These are phyloP conservation scores for Patella pellucida DNA, from an alignment of 2,888 invertebrate species.

Conservation along the genomic window DNA sequence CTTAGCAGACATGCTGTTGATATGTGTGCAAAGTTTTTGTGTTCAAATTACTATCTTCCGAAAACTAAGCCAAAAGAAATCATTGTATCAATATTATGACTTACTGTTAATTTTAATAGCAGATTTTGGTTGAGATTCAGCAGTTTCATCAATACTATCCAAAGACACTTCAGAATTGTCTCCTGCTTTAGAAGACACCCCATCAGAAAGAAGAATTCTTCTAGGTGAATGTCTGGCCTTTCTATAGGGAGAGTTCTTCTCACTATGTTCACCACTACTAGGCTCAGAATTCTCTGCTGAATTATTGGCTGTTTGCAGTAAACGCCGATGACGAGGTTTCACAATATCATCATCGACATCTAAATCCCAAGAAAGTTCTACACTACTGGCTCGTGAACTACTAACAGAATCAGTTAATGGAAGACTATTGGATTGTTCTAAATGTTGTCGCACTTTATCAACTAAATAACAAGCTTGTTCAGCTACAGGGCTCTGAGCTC, in stretches of 20 bases:
- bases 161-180: slow-evolving; percentile 3
- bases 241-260: slow-evolving; percentile 3
- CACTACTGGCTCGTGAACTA: slow-evolving; percentile 43
- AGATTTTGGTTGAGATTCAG: slow-evolving; percentile 8
- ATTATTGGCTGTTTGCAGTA: background rate
- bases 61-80: no score
- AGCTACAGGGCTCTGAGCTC: slow-evolving; percentile 23
- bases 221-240: background rate
- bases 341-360: slow-evolving; percentile 36
- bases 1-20: no score
- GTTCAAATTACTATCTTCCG: no score
- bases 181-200: background rate
- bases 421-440: slow-evolving; percentile 39
- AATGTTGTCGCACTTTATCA: slow-evolving; percentile 34
- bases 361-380: slow-evolving; percentile 57
- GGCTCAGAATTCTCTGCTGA: background rate
- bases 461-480: slow-evolving; percentile 32
- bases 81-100: no score
- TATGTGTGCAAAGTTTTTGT: no score
- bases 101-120: no score
- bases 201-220: background rate
- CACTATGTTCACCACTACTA: slow-evolving; percentile 9
- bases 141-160: slow-evolving; percentile 3
- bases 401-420: slow-evolving; percentile 34
- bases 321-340: slow-evolving; percentile 10